These are phyloP conservation scores for Brachynemurus nebulosus DNA, from an alignment of 2,888 invertebrate genomes.

Conservation along the genomic window DNA sequence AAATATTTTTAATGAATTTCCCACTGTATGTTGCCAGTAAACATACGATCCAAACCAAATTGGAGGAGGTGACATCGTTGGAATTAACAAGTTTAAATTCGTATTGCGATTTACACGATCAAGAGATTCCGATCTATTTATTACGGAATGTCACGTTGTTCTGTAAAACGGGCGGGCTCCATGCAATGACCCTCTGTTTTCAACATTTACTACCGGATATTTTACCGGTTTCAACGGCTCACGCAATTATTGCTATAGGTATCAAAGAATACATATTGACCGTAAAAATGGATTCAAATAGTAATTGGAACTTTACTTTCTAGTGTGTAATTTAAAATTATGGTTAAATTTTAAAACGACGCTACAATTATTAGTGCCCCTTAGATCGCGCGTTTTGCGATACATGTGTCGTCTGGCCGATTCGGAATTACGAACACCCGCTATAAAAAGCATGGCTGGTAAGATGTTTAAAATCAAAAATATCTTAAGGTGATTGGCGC, in stretches of 20 bases:
- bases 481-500: too few species aligned
- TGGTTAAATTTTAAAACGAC: constrained; percentile 89
- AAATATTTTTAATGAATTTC: constrained; percentile 80
- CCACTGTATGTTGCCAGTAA: constrained; percentile 79
- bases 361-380: constrained; percentile 74
- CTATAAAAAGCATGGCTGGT: constrained; percentile 87
- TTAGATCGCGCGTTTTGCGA: constrained; percentile 72
- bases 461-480: too few species aligned
- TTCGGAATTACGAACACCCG: constrained; percentile 76
- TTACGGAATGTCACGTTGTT: constrained; percentile 86
- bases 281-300: background rate
- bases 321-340: constrained; percentile 77
- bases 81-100: constrained; percentile 67
- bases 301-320: constrained; percentile 16
- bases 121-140: constrained; percentile 81
- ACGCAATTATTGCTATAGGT: constrained; percentile 75
- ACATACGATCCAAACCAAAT: constrained; percentile 63
- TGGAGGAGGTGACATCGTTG: constrained; percentile 71
- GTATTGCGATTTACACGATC: constrained; percentile 86
- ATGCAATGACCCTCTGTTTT: constrained; percentile 77
- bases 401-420: constrained; percentile 91
- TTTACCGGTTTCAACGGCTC: constrained; percentile 77
- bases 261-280: constrained; percentile 17
- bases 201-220: constrained; percentile 56
- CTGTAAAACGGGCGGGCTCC: constrained; percentile 81